Percentiles rank a stretch among this genome's conserved stretches.
These are phyloP conservation scores for Cotesia vestalis DNA, from an alignment of 1,140 invertebrate genomes.

Conservation along the genomic window DNA sequence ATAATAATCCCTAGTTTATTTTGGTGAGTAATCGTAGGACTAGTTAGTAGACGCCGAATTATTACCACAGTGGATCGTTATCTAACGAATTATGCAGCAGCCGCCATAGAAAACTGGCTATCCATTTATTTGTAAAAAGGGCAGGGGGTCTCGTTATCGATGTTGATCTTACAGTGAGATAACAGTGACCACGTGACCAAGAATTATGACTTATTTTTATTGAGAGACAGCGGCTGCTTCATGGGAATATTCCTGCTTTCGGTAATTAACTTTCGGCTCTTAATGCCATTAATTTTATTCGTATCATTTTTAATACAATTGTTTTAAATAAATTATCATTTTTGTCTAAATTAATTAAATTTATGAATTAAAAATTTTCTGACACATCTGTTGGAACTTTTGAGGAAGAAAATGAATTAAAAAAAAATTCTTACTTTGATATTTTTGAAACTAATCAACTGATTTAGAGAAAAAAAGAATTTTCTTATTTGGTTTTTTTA, in stretches of 20 bases:
- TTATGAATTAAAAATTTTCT: too few species aligned
- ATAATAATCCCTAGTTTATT: too few species aligned
- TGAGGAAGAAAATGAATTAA: too few species aligned
- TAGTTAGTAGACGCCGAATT: conserved; percentile 25
- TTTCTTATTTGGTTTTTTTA: too few species aligned
- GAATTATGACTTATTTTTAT: conserved; percentile 51
- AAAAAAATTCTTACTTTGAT: too few species aligned
- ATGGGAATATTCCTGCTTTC: conserved; percentile 31
- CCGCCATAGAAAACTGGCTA: conserved; percentile 30
- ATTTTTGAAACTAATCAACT: too few species aligned
- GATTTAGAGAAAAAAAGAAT: too few species aligned
- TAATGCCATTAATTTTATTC: neutral
- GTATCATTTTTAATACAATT: neutral
- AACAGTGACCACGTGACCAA: conserved; percentile 46
- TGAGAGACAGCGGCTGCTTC: conserved; percentile 38
- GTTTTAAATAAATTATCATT: neutral
- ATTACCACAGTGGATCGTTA: conserved; percentile 37
- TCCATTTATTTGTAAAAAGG: conserved; percentile 25
- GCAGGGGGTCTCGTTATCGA: conserved; percentile 40
- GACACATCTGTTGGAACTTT: too few species aligned
- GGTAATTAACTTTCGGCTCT: conserved; percentile 31
- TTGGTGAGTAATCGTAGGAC: too few species aligned
- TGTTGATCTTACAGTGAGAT: conserved; percentile 30
- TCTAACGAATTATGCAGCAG: conserved; percentile 44
- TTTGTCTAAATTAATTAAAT: too few species aligned